Base-by-base conservation (phyloP, 2,797 vertebrate species). In the Danio albolineatus region DNA sequence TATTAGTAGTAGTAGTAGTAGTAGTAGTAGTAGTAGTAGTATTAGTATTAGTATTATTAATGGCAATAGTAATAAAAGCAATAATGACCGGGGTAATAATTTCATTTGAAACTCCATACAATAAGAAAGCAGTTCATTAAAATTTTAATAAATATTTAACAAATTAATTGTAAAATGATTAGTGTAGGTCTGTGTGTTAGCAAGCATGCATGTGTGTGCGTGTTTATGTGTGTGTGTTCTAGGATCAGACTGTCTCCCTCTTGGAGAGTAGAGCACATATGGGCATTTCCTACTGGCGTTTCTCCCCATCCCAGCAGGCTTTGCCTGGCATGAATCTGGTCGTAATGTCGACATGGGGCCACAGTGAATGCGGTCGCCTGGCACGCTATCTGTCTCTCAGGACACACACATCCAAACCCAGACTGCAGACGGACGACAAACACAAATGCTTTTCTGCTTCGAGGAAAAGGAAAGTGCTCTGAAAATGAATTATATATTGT, bases 261-360 rank as follows among this genome's bases (percentile, higher is more conserved):
- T 71, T 62, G 43, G 56, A 57, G 54, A 82, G 73, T 54, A 67
- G 76, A 74, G 28, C 74, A 73, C 86, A 77, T 85, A 81, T 85
- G 83, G 74, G 19, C 56, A 62, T 77, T 76, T 81, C 70, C 44
- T 53, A 80, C 19, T 82, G 70, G 70, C 85, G 36, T 76, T 66
- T 19, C 64, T 76, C 28, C 17, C 44, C 51, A 8, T 84, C 79
- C 67, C 79, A 85, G 73, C 79, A 82, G 69, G 76, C 49, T 56
- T 54, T 80, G 28, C 41, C 36, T 80, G 64, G 80, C 78, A 82
- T 62, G 49, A 51, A 8, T 46, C 76, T 39, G 43, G 78, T 73
- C 49, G 64, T 53, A 59, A 16, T 73, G 21, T 54, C 80, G 54
- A 66, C 76, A 81, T 65, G 69, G 56, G 76, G 69, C 59, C 59